A percentile compares a stretch with the other conserved stretches of the same genome.
Evolutionary conservation across 2,797 vertebrate genomes (phyloP).

Genomic region (Lithobates sylvaticus): DNA sequence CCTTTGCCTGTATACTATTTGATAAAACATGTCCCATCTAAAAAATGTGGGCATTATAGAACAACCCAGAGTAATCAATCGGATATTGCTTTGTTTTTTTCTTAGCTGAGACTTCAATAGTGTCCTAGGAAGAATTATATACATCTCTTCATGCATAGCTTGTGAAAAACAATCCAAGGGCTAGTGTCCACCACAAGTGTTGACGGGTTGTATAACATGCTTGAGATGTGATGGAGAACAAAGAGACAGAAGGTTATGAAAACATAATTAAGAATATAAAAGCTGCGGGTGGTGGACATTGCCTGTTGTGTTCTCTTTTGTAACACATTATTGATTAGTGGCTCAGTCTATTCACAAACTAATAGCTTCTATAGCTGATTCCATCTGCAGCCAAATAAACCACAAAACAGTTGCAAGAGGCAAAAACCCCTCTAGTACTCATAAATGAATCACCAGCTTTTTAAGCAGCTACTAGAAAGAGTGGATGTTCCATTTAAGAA

Average conservation of each 20-base stretch:
- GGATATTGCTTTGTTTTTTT: no score
- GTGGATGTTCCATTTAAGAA: no score
- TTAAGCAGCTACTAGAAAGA: no score
- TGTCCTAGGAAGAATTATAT: no score
- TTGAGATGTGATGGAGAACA: background rate
- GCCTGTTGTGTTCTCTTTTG: background rate
- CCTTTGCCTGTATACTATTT: no score
- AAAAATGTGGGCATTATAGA: no score
- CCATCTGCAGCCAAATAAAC: background rate
- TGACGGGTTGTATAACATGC: background rate
- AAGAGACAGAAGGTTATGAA: background rate
- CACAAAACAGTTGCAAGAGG: background rate
- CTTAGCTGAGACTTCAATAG: no score
- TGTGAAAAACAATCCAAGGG: no score
- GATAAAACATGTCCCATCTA: no score
- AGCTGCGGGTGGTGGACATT: background rate
- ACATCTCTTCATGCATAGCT: no score
- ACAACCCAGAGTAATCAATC: no score
- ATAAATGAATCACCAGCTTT: no score
- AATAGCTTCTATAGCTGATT: background rate
- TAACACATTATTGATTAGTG: conserved; percentile 3
- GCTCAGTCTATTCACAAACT: background rate
- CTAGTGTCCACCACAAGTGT: background rate
- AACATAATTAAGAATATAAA: background rate
- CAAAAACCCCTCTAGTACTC: background rate